Percentiles rank a stretch among this genome's conserved stretches.
Conservation (phyloP, 92 coral and sea anemone genomes). For the Umimayanthus kanabou region DNA sequence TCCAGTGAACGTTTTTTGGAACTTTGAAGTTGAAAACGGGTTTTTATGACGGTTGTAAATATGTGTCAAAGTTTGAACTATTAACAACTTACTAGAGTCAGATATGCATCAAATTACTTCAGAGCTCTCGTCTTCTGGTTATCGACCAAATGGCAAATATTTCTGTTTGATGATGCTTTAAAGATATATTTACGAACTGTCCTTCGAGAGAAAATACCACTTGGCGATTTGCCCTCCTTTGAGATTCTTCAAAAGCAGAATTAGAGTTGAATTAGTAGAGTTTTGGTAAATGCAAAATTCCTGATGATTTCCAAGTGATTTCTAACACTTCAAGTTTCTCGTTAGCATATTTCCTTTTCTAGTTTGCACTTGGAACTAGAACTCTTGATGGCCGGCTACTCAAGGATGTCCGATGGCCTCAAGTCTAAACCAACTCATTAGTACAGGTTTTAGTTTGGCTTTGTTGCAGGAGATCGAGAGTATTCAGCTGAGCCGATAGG, state of each 20-base stretch:
- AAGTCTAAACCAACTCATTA: neutral
- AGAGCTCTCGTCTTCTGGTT: no score
- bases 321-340: neutral
- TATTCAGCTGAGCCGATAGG: neutral
- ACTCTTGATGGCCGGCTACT: neutral
- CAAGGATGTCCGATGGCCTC: neutral
- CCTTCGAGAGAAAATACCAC: neutral
- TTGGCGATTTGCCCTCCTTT: neutral
- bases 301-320: no score
- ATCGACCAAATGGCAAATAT: neutral
- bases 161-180: neutral
- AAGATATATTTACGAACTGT: neutral
- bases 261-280: neutral
- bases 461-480: neutral
- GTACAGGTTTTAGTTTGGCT: no score
- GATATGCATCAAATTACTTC: no score
- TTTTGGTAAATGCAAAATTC: neutral
- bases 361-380: neutral
- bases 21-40: no score
- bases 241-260: neutral
- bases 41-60: no score
- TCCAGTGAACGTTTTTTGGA: neutral
- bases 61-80: no score
- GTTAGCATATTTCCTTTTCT: neutral
- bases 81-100: no score